Evolutionary conservation across 2,797 vertebrate genomes (phyloP).

Genomic region (Phataginus tetradactyla): DNA sequence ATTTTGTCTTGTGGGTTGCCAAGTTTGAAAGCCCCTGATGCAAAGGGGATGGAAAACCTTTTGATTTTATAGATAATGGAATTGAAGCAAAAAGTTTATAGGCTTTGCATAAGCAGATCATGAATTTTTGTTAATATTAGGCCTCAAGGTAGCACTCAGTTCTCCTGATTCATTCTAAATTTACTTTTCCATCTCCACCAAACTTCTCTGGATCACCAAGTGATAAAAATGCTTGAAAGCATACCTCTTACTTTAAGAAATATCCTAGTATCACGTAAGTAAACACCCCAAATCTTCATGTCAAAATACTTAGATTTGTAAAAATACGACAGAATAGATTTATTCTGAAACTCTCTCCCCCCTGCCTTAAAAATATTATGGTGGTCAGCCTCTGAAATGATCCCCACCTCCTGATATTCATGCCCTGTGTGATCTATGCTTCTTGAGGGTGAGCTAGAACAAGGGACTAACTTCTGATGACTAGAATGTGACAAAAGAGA

Average conservation of each 20-base stretch:
- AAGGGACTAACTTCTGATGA: background rate
- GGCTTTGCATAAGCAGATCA: background rate
- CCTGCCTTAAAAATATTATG: background rate
- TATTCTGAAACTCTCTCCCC: background rate
- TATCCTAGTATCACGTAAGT: background rate
- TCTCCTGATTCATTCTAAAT: background rate
- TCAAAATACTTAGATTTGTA: background rate
- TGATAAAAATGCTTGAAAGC: background rate
- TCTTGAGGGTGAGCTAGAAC: background rate
- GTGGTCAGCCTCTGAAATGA: background rate
- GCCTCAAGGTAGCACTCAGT: background rate
- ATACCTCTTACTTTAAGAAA: background rate
- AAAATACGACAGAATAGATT: background rate
- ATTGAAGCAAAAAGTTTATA: background rate
- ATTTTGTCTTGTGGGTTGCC: background rate
- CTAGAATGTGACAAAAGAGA: background rate
- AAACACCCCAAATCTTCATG: background rate
- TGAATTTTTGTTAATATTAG: slow-evolving; percentile 46
- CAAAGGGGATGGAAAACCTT: background rate
- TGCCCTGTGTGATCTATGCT: background rate
- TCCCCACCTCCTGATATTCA: background rate
- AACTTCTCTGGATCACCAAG: background rate
- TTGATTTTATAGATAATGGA: slow-evolving; percentile 9
- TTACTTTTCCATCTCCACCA: background rate
- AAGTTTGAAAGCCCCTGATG: background rate